Conservation (phyloP, 2,113 vertebrate genomes). For the Haemorhous mexicanus region DNA sequence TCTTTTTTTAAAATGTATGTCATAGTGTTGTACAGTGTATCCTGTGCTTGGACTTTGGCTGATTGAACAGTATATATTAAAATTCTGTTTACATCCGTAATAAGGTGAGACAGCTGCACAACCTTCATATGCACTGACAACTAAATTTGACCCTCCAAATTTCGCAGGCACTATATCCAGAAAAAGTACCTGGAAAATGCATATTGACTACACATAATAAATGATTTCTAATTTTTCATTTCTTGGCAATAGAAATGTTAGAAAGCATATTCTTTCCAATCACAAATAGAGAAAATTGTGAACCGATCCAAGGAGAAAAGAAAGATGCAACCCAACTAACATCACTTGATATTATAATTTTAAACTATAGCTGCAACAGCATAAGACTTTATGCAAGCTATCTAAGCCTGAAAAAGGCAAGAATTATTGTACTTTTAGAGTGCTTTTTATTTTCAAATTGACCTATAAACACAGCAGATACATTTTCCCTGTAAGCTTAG, state of each 20-base stretch:
- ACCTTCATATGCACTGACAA: background rate
- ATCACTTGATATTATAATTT: background rate
- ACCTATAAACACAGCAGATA: background rate
- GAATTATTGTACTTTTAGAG: background rate
- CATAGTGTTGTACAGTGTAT: background rate
- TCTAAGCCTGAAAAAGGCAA: background rate
- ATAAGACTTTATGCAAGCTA: background rate
- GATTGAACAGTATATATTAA: background rate
- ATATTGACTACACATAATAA: background rate
- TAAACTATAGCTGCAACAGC: background rate
- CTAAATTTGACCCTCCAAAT: background rate
- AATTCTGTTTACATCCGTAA: background rate
- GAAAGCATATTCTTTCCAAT: background rate
- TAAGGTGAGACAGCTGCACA: background rate
- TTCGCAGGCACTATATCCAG: background rate
- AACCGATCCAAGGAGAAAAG: background rate
- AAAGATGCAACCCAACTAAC: background rate
- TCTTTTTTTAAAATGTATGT: background rate
- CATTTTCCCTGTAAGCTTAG: constrained; percentile 13
- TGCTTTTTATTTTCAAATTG: background rate
- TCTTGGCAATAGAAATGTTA: background rate
- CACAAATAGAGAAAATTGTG: background rate
- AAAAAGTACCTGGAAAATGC: background rate
- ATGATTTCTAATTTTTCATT: background rate
- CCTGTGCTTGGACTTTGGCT: background rate